A percentile compares a stretch with the other conserved stretches of the same genome.
Evolutionary conservation across 2,888 invertebrate genomes (phyloP).

Genomic region (Timema podura): DNA sequence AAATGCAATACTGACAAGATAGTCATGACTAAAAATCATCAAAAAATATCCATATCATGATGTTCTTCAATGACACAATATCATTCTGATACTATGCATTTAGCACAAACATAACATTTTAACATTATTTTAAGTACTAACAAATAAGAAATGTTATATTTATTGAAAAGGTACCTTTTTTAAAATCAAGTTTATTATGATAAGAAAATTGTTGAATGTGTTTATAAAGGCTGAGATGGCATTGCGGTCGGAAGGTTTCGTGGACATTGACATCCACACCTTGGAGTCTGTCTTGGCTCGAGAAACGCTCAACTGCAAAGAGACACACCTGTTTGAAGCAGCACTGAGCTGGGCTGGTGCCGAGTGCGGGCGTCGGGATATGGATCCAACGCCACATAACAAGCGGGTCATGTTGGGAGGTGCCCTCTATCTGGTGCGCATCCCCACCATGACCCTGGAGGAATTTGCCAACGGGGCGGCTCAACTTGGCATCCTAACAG

Average conservation of each 20-base stretch:
- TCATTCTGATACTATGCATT: too few species aligned
- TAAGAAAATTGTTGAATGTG: too few species aligned
- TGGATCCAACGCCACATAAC: conserved; percentile 77
- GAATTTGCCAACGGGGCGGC: conserved; percentile 94
- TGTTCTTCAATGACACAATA: too few species aligned
- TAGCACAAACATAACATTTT: too few species aligned
- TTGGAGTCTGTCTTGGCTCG: conserved; percentile 85
- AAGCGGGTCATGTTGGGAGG: conserved; percentile 69
- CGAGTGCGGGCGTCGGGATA: conserved; percentile 79
- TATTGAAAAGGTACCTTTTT: too few species aligned
- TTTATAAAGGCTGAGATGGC: conserved; percentile 85
- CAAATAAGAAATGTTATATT: too few species aligned
- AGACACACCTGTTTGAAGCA: conserved; percentile 85
- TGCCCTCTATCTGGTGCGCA: conserved; percentile 81
- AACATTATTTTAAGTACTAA: too few species aligned
- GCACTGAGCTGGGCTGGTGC: conserved; percentile 91
- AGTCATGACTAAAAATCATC: too few species aligned
- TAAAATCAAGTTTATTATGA: too few species aligned
- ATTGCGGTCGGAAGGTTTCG: conserved; percentile 90
- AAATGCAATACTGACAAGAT: too few species aligned
- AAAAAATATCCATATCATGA: too few species aligned
- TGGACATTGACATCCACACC: conserved; percentile 91
- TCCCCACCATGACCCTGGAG: conserved; percentile 91
- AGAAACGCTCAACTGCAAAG: conserved; percentile 93
- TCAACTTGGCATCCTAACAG: conserved; percentile 85